Percentiles rank a stretch among this genome's conserved stretches.
Evolutionary conservation across 2,888 invertebrate species (phyloP).

Genomic region (Euplexia lucipara): DNA sequence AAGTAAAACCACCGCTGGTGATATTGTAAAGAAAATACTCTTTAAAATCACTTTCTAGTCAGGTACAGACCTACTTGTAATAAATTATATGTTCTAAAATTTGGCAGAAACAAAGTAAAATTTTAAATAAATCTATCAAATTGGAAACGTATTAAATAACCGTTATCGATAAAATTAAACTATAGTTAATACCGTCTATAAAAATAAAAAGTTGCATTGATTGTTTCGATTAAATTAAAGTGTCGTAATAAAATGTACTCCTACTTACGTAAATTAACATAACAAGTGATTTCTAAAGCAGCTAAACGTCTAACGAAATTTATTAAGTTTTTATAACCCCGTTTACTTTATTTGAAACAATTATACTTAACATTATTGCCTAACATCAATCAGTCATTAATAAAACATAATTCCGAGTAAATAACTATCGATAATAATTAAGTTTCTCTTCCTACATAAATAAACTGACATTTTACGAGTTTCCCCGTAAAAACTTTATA

Average conservation of each 20-base stretch:
- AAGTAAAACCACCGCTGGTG: too few relatives aligned
- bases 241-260: neutral
- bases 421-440: constrained; percentile 22
- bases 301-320: neutral
- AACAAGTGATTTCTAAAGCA: neutral
- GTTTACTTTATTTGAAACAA: neutral
- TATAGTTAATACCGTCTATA: too few relatives aligned
- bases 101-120: neutral
- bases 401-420: constrained; percentile 10
- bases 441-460: constrained; percentile 15
- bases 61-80: neutral
- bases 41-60: neutral
- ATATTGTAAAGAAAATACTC: too few relatives aligned
- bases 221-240: neutral
- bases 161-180: neutral
- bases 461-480: neutral
- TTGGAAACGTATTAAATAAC: neutral
- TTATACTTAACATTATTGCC: neutral
- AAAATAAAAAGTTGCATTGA: neutral
- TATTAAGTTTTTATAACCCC: neutral
- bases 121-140: neutral
- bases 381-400: constrained; percentile 8
- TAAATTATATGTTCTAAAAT: neutral
- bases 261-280: too few relatives aligned
- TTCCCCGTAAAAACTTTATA: neutral